These are phyloP conservation scores for Perccottus glenii DNA, from an alignment of 2,113 vertebrate species.

Conservation along the genomic window DNA sequence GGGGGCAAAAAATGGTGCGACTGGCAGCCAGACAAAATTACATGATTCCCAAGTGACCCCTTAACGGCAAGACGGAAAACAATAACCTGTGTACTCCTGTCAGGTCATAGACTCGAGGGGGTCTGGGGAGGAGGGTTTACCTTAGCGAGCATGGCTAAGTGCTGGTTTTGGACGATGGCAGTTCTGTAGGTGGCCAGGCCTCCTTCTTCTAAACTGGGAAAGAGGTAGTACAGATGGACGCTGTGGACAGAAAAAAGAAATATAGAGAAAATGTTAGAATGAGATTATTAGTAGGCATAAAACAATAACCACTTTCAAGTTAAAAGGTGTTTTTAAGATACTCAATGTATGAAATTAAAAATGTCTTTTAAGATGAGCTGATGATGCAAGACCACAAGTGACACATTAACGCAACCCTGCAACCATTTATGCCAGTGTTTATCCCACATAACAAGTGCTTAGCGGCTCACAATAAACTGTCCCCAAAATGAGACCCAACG, in stretches of 20 bases:
- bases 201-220: constrained; percentile 94
- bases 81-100: constrained; percentile 34
- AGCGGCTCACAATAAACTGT: too few relatives aligned
- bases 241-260: constrained; percentile 71
- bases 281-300: too few relatives aligned
- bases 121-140: constrained; percentile 66
- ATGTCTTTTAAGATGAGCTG: too few relatives aligned
- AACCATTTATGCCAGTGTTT: too few relatives aligned
- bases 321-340: too few relatives aligned
- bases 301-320: neutral
- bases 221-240: constrained; percentile 97
- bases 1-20: constrained; percentile 21
- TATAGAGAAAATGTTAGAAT: neutral
- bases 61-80: constrained; percentile 44
- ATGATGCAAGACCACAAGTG: too few relatives aligned
- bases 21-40: constrained; percentile 56
- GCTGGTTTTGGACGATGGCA: constrained; percentile 98
- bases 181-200: constrained; percentile 96
- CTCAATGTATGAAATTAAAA: too few relatives aligned
- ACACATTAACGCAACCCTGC: too few relatives aligned
- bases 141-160: constrained; percentile 98
- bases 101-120: constrained; percentile 15
- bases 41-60: constrained; percentile 40
- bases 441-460: too few relatives aligned
- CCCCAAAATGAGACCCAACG: too few relatives aligned